phyloP scores from a whole-genome alignment of 1,140 invertebrate genomes.

The Drosophila dunni region DNA sequence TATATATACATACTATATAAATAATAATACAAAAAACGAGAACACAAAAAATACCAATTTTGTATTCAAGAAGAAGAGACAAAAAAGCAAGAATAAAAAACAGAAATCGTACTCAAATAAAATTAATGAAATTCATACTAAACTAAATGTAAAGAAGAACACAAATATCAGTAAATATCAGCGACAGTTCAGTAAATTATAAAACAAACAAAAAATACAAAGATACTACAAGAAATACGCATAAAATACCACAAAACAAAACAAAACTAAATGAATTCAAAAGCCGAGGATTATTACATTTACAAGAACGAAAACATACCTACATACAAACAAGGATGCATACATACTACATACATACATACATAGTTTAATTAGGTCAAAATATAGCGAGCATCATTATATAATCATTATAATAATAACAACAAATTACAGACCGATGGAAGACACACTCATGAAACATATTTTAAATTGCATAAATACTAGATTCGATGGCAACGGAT shows the following conservation, averaged over 20 bases:
- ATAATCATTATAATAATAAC: conserved; percentile 38
- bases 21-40: conserved; percentile 34
- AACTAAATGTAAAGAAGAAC: conserved; percentile 50
- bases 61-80: conserved; percentile 56
- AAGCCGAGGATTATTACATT: conserved; percentile 25
- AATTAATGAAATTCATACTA: conserved; percentile 43
- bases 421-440: conserved; percentile 27
- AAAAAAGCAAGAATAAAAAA: conserved; percentile 32
- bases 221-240: conserved; percentile 46
- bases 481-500: conserved; percentile 38
- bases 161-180: conserved; percentile 78
- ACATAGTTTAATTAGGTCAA: conserved; percentile 69
- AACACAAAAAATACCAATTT: conserved; percentile 46
- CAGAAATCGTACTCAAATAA: conserved; percentile 44
- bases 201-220: conserved; percentile 42
- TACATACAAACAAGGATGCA: conserved; percentile 12
- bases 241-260: conserved; percentile 58
- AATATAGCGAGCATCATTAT: conserved; percentile 73
- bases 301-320: conserved; percentile 6
- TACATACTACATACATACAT: conserved; percentile 14
- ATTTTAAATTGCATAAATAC: conserved; percentile 42
- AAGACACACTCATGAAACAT: conserved; percentile 41
- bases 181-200: conserved; percentile 58
- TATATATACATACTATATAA: conserved; percentile 24
- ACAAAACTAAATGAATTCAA: conserved; percentile 24